Conservation (phyloP, 2,888 invertebrate genomes). For the Cordylochernes scorpioides region DNA sequence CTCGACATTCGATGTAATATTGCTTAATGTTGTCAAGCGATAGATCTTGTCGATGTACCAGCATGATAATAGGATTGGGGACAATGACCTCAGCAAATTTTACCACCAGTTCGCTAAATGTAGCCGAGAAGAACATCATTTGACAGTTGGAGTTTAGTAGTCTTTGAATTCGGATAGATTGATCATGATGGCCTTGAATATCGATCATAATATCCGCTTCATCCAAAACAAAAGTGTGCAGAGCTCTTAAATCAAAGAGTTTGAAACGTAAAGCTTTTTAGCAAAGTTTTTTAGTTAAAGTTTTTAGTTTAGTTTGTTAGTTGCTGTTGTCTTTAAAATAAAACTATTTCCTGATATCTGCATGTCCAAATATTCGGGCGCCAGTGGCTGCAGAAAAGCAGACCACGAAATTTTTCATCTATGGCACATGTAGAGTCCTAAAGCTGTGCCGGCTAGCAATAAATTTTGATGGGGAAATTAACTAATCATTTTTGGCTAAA, state of each 20-base stretch:
- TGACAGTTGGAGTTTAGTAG: conserved; percentile 48
- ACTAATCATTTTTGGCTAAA: too few species aligned
- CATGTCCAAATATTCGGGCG: too few species aligned
- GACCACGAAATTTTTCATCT: too few species aligned
- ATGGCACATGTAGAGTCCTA: too few species aligned
- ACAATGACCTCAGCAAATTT: conserved; percentile 84
- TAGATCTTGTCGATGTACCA: conserved; percentile 55
- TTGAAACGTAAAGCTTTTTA: conserved; percentile 49
- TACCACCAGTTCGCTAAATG: conserved; percentile 77
- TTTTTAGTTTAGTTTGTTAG: too few species aligned
- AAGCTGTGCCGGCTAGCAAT: too few species aligned
- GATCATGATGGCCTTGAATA: conserved; percentile 88
- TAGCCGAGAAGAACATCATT: conserved; percentile 96
- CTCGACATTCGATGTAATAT: conserved; percentile 59
- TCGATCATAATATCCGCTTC: conserved; percentile 99
- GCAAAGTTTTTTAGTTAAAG: too few species aligned
- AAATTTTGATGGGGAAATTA: too few species aligned
- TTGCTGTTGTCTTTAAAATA: too few species aligned
- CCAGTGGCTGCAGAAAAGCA: too few species aligned
- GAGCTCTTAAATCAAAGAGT: conserved; percentile 55
- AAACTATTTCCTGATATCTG: too few species aligned
- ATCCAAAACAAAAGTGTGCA: conserved; percentile 71
- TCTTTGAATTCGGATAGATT: conserved; percentile 71
- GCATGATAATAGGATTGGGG: conserved; percentile 46
- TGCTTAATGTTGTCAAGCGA: conserved; percentile 87